Evolutionary conservation across 1,140 invertebrate genomes (phyloP), one percentile per base, ranked within the genome.

Genomic region (Drosophila mojavensis): DNA sequence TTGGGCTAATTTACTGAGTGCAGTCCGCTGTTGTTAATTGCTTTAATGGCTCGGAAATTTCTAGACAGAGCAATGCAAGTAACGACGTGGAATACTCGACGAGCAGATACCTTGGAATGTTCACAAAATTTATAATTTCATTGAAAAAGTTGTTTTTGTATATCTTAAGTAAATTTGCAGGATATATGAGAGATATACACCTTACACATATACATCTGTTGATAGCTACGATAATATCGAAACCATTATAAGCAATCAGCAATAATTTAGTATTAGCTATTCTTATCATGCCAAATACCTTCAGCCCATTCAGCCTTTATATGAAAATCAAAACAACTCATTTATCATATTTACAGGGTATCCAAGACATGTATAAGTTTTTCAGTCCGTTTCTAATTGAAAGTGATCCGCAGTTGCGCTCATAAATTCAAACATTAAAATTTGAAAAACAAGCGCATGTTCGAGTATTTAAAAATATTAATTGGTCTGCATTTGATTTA

Each of bases 41-140:
- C 76, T 82, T 90, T 82, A 90, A 90, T 90, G 86, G 85, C 72
- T 73, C 76, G 86, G 83, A 90, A 90, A 90, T 85, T 71, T 79
- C 36, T 50, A 39, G 15, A 48, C 71, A 81, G 53, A 62, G 50
- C 54, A 6, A 13, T 45, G 20, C 9, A 1, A 10, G 7, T n/a
- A 24, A 24, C 11, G 4, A 15, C 10, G 1, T 26, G 13, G 7
- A 2, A 10, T 11, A 9, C 0, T 56, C 10, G 41, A 36, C 41
- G 5, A 10, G 1, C 1, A 54, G 24, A 43, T 56, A 56, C 41
- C 43, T 33, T 61, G n/a, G 28, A 45, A 0, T 20, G 9, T 7
- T n/a, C 24, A 7, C 17, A n/a, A n/a, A 2, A n/a, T 1, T 45
- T 45, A 45, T 15, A n/a, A n/a, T 15, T 45, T 4, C 13, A 45